Evolutionary conservation across 2,888 invertebrate genomes (phyloP).

Genomic region (Drosophila mimica): DNA sequence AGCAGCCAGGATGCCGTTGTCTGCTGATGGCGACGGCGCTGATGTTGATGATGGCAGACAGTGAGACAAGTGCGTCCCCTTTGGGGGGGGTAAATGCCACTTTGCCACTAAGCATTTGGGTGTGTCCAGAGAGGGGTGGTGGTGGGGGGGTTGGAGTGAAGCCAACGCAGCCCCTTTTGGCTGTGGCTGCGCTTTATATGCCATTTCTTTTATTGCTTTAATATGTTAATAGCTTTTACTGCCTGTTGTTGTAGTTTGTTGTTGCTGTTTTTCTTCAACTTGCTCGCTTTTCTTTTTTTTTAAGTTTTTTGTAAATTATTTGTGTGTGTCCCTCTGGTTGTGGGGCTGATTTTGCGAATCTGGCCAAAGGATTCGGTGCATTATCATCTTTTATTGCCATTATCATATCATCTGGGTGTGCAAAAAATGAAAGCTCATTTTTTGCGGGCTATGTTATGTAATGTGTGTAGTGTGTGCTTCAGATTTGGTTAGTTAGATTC

Average conservation of each 20-base stretch:
- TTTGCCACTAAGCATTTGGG: slow-evolving; percentile 71
- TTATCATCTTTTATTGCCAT: slow-evolving; percentile 79
- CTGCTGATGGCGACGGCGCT: slow-evolving; percentile 62
- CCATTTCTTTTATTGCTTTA: slow-evolving; percentile 78
- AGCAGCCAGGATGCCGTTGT: slow-evolving; percentile 20
- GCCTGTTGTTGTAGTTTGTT: slow-evolving; percentile 35
- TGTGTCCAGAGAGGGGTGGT: slow-evolving; percentile 26
- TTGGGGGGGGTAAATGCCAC: slow-evolving; percentile 63
- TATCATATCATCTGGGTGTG: slow-evolving; percentile 65
- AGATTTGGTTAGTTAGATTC: slow-evolving; percentile 32
- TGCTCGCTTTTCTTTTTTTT: slow-evolving; percentile 33
- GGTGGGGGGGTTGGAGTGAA: not conserved
- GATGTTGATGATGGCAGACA: slow-evolving; percentile 57
- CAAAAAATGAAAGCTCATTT: slow-evolving; percentile 34
- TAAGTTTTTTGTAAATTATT: slow-evolving; percentile 57
- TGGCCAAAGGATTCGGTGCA: slow-evolving; percentile 73
- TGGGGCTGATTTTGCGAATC: slow-evolving; percentile 72
- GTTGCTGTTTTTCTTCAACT: slow-evolving; percentile 54
- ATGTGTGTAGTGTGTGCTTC: slow-evolving; percentile 34
- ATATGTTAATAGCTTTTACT: slow-evolving; percentile 72
- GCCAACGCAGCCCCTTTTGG: slow-evolving; percentile 50
- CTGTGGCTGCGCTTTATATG: slow-evolving; percentile 81
- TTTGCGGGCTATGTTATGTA: slow-evolving; percentile 42
- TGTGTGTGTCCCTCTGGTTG: slow-evolving; percentile 18
- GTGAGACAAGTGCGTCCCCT: slow-evolving; percentile 49